phyloP scores from a whole-genome alignment of 2,797 vertebrate genomes.

The Lophotriccus pileatus region DNA sequence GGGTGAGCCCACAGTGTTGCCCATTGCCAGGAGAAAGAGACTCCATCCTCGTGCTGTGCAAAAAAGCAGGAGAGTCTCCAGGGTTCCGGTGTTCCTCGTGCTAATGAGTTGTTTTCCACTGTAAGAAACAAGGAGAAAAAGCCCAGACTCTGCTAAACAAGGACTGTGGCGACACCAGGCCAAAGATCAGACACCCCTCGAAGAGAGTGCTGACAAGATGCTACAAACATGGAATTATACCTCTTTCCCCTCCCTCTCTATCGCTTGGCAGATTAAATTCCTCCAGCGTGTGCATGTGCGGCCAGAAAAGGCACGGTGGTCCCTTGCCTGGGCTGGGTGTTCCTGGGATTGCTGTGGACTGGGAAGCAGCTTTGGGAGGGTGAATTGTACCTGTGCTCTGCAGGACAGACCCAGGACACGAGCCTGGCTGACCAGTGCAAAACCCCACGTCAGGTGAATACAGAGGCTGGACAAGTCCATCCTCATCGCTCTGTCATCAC shows the following conservation, averaged over 20 bases:
- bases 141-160: constrained; percentile 6
- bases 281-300: rapidly evolving
- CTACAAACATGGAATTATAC: neutral
- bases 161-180: constrained; percentile 1
- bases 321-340: neutral
- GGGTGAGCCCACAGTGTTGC: neutral
- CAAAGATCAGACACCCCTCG: neutral
- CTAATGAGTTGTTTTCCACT: constrained; percentile 60
- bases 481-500: rapidly evolving
- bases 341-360: rapidly evolving
- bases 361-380: neutral
- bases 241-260: neutral
- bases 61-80: neutral
- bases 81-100: neutral
- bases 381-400: rapidly evolving
- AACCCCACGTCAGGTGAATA: rapidly evolving
- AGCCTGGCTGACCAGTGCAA: rapidly evolving
- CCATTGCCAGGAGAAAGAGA: neutral
- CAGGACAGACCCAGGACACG: rapidly evolving
- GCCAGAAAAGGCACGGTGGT: rapidly evolving
- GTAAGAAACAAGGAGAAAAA: constrained; percentile 2
- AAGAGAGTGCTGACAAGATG: neutral
- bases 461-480: neutral
- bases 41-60: neutral
- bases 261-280: rapidly evolving